Percentiles rank a stretch among this genome's conserved stretches.
phyloP scores from a whole-genome alignment of 64 coral and sea anemone species.

The Montipora capricornis region DNA sequence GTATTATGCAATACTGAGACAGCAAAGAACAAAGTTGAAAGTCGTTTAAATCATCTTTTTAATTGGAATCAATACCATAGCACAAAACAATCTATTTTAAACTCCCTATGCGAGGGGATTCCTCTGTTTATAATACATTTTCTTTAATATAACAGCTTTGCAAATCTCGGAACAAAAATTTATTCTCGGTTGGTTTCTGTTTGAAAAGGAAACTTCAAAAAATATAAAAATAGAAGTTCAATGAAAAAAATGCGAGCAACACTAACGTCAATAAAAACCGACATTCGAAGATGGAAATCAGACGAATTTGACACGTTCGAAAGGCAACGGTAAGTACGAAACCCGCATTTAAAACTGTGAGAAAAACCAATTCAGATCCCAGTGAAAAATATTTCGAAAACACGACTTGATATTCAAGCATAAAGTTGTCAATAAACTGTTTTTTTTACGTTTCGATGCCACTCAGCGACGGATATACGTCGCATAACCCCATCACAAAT shows the following conservation, averaged over 20 bases:
- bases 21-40: not conserved
- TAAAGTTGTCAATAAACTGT: too few relatives aligned
- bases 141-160: not conserved
- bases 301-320: too few relatives aligned
- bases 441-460: too few relatives aligned
- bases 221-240: slow-evolving; percentile 39
- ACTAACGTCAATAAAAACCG: not conserved
- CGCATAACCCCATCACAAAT: not conserved
- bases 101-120: not conserved
- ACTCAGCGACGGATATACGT: too few relatives aligned
- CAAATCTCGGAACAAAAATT: not conserved
- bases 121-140: not conserved
- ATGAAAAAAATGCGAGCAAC: not conserved
- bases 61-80: not conserved
- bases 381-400: too few relatives aligned
- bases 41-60: not conserved
- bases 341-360: too few relatives aligned
- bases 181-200: not conserved
- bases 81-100: not conserved
- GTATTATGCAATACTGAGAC: too few relatives aligned
- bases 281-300: not conserved
- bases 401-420: too few relatives aligned
- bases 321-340: not conserved
- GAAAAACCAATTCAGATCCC: too few relatives aligned
- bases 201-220: not conserved